Evolutionary conservation across 1,140 invertebrate genomes (phyloP), one percentile per base, ranked within the genome.

Genomic region (Chymomyza costata): DNA sequence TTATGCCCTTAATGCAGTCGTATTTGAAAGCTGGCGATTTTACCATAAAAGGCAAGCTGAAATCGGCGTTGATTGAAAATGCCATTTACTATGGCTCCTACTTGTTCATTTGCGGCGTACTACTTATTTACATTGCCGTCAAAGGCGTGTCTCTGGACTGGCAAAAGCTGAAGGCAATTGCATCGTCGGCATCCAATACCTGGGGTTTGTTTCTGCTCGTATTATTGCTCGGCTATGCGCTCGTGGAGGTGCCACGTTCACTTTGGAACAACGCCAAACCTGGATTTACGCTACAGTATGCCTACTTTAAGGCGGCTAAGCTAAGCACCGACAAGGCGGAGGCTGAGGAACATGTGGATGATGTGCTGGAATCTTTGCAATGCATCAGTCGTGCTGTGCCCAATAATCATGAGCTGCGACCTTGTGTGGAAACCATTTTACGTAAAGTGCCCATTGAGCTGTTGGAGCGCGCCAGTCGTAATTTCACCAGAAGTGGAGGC

Each of bases 11-110:
- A 83, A 99, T 99, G 96, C 97, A 99, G 85, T 99, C 96, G 0
- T 99, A 99, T 83, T 96, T 96, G 40, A 97, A 97, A 87, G 96
- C 98, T 2, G 98, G 98, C 17, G 97, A 99, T 82, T 99, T 99
- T 82, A 97, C 94, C 2, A 90, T 98, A 0, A 91, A 92, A 82
- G 96, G 97, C 25, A 99, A 99, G 89, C 86, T 99, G 1, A 96
- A 96, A 85, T 96, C 96, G 8, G 95, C 98, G 3, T 83, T 99
- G 16, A 93, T 98, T 39, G 97, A 98, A 81, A 99, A 99, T 88
- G 94, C 94, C 6, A 97, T 99, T 60, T 99, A 99, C 86, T 99
- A 99, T 86, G 96, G 96, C 13, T 97, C 95, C 44, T 99, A 99
- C 86, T 87, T 98, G 15, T 92, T 97, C 38, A 97, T 99, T 65